Conservation (phyloP, 37 sponge, comb jelly and placozoan genomes). For the Geodia barretti region DNA sequence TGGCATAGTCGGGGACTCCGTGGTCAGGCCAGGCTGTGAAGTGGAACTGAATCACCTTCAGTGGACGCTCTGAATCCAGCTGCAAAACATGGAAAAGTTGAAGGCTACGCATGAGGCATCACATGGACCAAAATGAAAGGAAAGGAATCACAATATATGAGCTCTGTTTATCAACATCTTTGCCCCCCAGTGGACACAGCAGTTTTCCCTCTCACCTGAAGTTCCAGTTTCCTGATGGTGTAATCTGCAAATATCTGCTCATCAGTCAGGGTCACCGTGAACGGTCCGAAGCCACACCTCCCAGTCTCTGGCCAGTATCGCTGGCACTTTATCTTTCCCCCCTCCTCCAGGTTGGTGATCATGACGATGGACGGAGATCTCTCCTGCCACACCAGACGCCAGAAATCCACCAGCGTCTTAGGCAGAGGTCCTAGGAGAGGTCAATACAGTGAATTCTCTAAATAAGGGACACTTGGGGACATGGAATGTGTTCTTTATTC, state of each 20-base stretch:
- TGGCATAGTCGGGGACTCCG: conserved; percentile 72
- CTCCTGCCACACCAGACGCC: conserved; percentile 82
- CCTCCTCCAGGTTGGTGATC: conserved; percentile 77
- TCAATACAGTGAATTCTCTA: not conserved
- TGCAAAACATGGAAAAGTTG: no score
- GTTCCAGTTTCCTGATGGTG: conserved; percentile 50
- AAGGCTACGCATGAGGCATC: no score
- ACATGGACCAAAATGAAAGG: no score
- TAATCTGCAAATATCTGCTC: conserved; percentile 41
- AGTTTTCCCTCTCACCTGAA: no score
- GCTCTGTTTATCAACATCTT: no score
- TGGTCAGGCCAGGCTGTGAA: conserved; percentile 81
- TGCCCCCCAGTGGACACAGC: no score
- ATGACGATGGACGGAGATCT: conserved; percentile 61
- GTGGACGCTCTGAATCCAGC: not conserved
- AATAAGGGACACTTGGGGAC: no score
- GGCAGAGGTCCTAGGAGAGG: conserved; percentile 51
- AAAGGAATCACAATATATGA: no score
- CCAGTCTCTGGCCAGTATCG: conserved; percentile 77
- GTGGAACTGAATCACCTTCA: conserved; percentile 58
- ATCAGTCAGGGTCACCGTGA: conserved; percentile 50
- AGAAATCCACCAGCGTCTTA: conserved; percentile 68
- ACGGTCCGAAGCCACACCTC: conserved; percentile 47
- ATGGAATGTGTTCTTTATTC: no score
- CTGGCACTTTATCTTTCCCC: conserved; percentile 65